Conservation (phyloP, 2,888 invertebrate species). For the Agrypnus murinus region DNA sequence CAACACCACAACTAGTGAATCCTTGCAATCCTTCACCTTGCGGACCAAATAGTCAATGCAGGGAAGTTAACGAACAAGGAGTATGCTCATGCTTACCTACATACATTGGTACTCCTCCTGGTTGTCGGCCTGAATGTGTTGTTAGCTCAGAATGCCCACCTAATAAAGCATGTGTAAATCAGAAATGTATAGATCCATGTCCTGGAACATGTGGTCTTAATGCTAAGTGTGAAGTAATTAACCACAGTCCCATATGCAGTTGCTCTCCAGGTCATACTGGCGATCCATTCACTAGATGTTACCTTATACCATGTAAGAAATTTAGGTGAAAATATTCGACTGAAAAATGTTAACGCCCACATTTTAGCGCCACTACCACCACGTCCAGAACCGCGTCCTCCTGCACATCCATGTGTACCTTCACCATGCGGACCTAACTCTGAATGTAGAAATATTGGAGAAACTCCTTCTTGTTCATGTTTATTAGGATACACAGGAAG, state of each 20-base stretch:
- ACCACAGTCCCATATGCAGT: constrained; percentile 76
- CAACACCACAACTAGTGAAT: constrained; percentile 72
- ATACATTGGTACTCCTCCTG: constrained; percentile 73
- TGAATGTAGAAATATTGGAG: constrained; percentile 74
- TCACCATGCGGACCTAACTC: constrained; percentile 82
- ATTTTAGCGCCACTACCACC: constrained; percentile 46
- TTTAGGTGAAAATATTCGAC: not conserved
- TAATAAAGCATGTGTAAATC: constrained; percentile 74
- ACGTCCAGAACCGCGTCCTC: constrained; percentile 53
- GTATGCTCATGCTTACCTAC: constrained; percentile 73
- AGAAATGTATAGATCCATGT: constrained; percentile 75
- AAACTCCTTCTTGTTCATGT: constrained; percentile 78
- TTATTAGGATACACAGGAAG: constrained; percentile 80
- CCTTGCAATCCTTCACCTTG: constrained; percentile 81
- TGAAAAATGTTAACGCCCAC: not conserved
- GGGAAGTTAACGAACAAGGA: constrained; percentile 75
- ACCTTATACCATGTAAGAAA: constrained; percentile 66
- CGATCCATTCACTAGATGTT: constrained; percentile 78
- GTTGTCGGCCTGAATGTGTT: constrained; percentile 73
- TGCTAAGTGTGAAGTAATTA: constrained; percentile 74
- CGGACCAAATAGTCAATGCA: constrained; percentile 82
- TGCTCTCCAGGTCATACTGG: constrained; percentile 73
- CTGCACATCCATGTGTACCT: constrained; percentile 76
- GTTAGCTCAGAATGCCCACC: constrained; percentile 74
- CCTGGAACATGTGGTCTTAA: constrained; percentile 74